Conservation (phyloP, 2,888 invertebrate species). For the Ennomos erosarius region DNA sequence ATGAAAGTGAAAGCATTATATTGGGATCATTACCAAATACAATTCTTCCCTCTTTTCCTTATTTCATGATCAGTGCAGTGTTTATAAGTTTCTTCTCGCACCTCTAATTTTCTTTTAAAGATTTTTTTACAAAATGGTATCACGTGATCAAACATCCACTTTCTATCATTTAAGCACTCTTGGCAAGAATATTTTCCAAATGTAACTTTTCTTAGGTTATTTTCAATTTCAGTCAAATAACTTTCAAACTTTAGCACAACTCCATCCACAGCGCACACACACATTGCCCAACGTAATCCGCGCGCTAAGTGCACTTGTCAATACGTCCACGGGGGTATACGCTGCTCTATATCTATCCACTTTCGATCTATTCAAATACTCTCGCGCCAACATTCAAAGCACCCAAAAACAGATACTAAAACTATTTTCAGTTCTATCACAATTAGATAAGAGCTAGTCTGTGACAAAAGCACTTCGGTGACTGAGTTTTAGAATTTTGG, state of each 20-base stretch:
- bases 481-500: conserved; percentile 38
- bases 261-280: conserved; percentile 42
- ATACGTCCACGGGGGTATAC: conserved; percentile 61
- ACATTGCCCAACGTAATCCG: conserved; percentile 67
- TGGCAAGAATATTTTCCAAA: neutral
- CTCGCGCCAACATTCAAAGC: conserved; percentile 33
- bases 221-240: neutral
- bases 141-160: too few relatives aligned
- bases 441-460: conserved; percentile 33
- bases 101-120: too few relatives aligned
- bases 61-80: too few relatives aligned
- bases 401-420: conserved; percentile 4
- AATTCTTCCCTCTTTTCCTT: too few relatives aligned
- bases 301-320: conserved; percentile 76
- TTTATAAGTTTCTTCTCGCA: too few relatives aligned
- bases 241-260: conserved; percentile 44
- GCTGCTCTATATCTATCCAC: conserved; percentile 53
- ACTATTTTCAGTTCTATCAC: conserved; percentile 27
- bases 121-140: too few relatives aligned
- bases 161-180: too few relatives aligned
- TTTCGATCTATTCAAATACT: conserved; percentile 69
- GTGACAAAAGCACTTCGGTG: neutral
- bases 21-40: too few relatives aligned
- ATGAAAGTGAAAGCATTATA: too few relatives aligned
- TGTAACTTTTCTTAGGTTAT: neutral